Conservation (phyloP, 2,113 vertebrate species). For the Oxyura jamaicensis region DNA sequence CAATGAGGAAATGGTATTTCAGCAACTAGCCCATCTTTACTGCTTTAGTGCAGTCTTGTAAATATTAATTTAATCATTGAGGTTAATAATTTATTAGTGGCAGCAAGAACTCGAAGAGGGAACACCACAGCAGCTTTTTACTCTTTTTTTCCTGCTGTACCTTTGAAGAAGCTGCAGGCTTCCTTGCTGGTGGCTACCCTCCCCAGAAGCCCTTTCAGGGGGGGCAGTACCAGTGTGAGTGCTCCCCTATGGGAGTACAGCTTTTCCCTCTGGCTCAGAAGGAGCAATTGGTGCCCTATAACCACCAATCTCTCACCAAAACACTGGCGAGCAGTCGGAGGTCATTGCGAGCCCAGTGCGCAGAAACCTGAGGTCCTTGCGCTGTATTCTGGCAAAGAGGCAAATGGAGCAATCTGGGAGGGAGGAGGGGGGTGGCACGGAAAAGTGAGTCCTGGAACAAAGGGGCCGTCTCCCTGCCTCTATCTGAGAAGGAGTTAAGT, state of each 20-base stretch:
- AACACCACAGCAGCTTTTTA: rapidly evolving
- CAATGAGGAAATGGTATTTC: neutral
- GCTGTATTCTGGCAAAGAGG: rapidly evolving
- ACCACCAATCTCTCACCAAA: neutral
- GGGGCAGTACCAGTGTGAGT: neutral
- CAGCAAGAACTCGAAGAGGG: neutral
- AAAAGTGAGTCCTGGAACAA: neutral
- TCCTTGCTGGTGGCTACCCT: no score
- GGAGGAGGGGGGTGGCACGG: rapidly evolving
- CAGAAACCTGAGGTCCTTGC: neutral
- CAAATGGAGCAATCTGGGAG: neutral
- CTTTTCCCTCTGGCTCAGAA: neutral
- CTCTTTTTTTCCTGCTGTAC: neutral
- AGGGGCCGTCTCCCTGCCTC: neutral
- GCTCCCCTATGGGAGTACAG: neutral
- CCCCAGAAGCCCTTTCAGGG: rapidly evolving
- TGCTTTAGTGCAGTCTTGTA: neutral
- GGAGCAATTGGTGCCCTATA: neutral
- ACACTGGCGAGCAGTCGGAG: neutral
- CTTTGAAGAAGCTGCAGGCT: neutral
- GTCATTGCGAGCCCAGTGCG: neutral
- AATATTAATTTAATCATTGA: neutral
- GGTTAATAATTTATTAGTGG: neutral
- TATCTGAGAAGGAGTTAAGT: neutral
- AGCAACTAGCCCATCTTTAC: neutral